Evolutionary conservation across 2,888 invertebrate genomes (phyloP).

Genomic region (Allolobophora icterica): DNA sequence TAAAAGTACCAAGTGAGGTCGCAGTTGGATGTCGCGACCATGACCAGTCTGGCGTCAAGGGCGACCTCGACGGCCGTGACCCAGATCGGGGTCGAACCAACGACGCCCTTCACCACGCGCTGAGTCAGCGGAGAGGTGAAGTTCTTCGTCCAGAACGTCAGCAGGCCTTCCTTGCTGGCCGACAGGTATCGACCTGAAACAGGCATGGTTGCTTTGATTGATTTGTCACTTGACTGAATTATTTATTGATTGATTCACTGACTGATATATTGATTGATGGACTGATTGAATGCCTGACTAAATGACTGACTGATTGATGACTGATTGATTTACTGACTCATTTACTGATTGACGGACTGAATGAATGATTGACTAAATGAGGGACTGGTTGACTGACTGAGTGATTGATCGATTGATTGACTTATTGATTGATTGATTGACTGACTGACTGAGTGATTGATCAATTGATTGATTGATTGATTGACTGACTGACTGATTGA

Average conservation of each 20-base stretch:
- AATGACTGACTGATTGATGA: background rate
- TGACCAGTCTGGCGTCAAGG: conserved; percentile 80
- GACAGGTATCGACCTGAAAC: conserved; percentile 75
- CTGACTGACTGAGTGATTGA: background rate
- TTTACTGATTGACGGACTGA: too few relatives aligned
- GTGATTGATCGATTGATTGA: too few relatives aligned
- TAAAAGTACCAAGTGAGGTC: conserved; percentile 75
- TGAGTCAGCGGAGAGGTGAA: conserved; percentile 74
- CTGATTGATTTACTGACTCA: too few relatives aligned
- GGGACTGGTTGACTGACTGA: too few relatives aligned
- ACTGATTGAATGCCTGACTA: background rate
- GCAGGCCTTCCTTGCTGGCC: conserved; percentile 77
- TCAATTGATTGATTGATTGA: background rate
- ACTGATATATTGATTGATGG: background rate
- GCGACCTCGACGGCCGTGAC: conserved; percentile 78
- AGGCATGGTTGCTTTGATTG: background rate
- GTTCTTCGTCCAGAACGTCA: conserved; percentile 80
- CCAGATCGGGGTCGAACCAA: conserved; percentile 70
- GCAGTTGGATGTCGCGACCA: conserved; percentile 78
- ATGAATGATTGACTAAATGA: too few relatives aligned
- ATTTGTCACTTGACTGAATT: background rate
- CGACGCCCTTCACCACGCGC: conserved; percentile 76
- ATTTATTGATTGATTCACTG: background rate
- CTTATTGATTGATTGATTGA: too few relatives aligned
- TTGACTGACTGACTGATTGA: background rate